Percentiles rank a stretch among this genome's conserved stretches.
Evolutionary conservation across 2,113 vertebrate genomes (phyloP).

Genomic region (Motacilla tschutschensis): DNA sequence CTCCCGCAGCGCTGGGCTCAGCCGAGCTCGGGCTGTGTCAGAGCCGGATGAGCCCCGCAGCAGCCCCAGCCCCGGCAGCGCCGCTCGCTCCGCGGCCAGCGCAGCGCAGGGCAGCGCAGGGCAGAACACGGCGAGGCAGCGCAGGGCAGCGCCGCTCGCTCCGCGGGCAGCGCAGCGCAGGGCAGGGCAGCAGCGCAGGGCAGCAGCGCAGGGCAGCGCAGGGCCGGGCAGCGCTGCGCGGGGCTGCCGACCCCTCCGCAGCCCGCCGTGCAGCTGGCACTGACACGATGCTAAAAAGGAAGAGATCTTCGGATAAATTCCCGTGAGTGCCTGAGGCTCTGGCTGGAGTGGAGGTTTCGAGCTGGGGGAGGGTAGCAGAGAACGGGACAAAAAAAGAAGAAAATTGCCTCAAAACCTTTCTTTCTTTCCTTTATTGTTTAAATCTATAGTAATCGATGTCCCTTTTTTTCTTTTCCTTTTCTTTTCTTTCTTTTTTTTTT

Average conservation of each 20-base stretch:
- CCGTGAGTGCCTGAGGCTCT: neutral
- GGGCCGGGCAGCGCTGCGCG: neutral
- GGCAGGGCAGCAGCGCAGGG: too few species aligned
- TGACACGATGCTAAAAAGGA: conserved; percentile 10
- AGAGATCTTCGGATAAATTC: conserved; percentile 24
- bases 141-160: too few species aligned
- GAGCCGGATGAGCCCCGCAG: too few species aligned
- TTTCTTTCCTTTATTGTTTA: conserved; percentile 4
- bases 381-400: conserved; percentile 6
- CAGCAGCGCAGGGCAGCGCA: neutral
- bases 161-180: too few species aligned
- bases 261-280: conserved; percentile 9
- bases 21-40: neutral
- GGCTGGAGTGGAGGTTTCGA: neutral
- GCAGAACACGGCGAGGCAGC: too few species aligned
- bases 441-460: neutral
- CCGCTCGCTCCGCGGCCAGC: too few species aligned
- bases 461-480: too few species aligned
- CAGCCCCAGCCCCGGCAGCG: too few species aligned
- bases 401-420: neutral
- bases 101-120: too few species aligned
- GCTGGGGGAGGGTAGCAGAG: neutral
- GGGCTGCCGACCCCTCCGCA: neutral
- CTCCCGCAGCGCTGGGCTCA: neutral
- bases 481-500: too few species aligned